Percentiles rank a stretch among this genome's conserved stretches.
These are phyloP conservation scores for Zaprionus gabonicus DNA, from an alignment of 1,140 invertebrate species.

Conservation along the genomic window DNA sequence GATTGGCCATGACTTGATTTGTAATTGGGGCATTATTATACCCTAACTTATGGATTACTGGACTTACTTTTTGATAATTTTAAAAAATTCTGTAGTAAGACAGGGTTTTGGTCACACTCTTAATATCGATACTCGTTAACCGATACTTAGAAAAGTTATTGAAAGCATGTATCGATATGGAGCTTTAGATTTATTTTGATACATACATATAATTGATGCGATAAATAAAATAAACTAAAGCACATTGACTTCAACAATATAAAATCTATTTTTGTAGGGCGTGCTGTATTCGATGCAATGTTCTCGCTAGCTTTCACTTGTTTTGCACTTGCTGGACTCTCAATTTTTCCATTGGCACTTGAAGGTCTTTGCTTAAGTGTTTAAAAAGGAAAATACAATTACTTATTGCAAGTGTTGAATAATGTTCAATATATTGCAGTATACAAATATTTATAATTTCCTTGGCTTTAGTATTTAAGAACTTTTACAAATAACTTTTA, in stretches of 20 bases:
- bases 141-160: too few species aligned
- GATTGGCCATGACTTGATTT: slow-evolving; percentile 7
- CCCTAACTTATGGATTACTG: background rate
- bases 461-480: background rate
- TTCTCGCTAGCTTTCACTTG: background rate
- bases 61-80: background rate
- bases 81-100: too few species aligned
- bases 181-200: too few species aligned
- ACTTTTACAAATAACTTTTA: too few species aligned
- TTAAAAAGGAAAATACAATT: background rate
- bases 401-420: slow-evolving; percentile 23
- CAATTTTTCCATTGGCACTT: slow-evolving; percentile 6
- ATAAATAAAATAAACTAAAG: too few species aligned
- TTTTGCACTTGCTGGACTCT: background rate
- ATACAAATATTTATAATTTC: background rate
- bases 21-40: background rate
- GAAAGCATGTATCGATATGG: too few species aligned
- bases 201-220: too few species aligned
- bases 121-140: too few species aligned
- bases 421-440: slow-evolving; percentile 1
- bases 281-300: background rate
- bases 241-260: too few species aligned
- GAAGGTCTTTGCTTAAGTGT: background rate
- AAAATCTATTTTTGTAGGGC: background rate
- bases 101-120: too few species aligned